These are phyloP conservation scores for Acanthacorydalis orientalis DNA, from an alignment of 2,888 invertebrate species.

Conservation along the genomic window DNA sequence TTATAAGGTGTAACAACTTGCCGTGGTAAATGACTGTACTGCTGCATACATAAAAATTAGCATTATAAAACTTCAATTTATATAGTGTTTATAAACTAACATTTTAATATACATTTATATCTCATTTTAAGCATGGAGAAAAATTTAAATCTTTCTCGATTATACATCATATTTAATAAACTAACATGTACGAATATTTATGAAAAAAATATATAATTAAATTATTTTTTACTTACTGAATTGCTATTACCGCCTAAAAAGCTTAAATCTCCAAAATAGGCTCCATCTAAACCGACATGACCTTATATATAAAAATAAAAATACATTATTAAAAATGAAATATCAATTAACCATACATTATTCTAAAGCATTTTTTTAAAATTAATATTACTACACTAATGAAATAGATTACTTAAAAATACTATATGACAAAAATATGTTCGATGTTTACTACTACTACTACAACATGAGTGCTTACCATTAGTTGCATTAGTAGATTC, in stretches of 20 bases:
- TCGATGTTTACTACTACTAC: neutral
- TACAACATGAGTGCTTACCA: neutral
- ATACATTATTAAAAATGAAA: neutral
- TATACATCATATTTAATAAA: too few species aligned
- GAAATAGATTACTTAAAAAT: neutral
- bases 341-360: neutral
- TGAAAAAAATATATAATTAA: neutral
- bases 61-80: neutral
- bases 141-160: too few species aligned
- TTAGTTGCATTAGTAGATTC: neutral
- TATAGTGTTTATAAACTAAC: neutral
- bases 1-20: constrained; percentile 82
- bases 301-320: constrained; percentile 16
- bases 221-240: constrained; percentile 4
- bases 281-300: constrained; percentile 93
- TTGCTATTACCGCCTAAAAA: constrained; percentile 40
- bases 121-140: too few species aligned
- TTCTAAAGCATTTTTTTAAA: neutral
- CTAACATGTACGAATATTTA: too few species aligned
- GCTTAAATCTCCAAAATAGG: constrained; percentile 88
- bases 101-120: too few species aligned
- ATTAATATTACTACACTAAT: constrained; percentile 11
- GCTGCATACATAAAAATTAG: constrained; percentile 7
- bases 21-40: constrained; percentile 66
- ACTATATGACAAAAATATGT: neutral